Evolutionary conservation across 64 coral and sea anemone species (phyloP).

Genomic region (Astreopora myriophthalma): DNA sequence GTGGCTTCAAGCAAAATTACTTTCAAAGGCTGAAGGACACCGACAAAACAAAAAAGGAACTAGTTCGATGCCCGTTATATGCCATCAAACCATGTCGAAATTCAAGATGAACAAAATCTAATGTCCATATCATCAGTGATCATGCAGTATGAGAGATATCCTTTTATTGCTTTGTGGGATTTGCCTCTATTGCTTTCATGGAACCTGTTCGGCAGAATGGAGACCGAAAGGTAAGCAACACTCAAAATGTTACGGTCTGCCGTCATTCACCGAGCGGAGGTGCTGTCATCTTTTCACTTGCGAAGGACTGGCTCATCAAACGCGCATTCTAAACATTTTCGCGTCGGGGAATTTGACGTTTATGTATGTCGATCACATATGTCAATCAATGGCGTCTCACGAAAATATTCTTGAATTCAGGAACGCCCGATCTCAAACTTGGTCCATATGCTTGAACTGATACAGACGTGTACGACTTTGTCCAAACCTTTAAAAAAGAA

Average conservation of each 20-base stretch:
- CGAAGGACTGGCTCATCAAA: neutral
- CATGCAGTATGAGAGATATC: conserved; percentile 20
- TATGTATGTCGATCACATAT: neutral
- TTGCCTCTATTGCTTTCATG: neutral
- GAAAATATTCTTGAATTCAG: neutral
- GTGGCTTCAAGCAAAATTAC: neutral
- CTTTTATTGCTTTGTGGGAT: neutral
- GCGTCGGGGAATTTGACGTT: no score
- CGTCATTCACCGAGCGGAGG: neutral
- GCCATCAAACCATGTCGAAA: neutral
- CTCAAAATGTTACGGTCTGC: neutral
- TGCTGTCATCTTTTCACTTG: neutral
- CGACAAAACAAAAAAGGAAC: neutral
- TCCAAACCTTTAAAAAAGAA: neutral
- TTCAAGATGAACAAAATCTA: neutral
- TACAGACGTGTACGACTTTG: neutral
- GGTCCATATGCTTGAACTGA: no score
- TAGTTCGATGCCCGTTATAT: neutral
- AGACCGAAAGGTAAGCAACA: conserved; percentile 14
- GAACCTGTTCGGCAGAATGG: neutral
- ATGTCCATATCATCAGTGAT: neutral
- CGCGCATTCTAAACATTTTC: no score
- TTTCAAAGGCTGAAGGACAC: neutral
- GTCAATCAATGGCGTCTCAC: neutral
- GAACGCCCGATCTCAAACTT: neutral